Conservation (phyloP, 2,888 invertebrate genomes). For the Heliconius charithonia region DNA sequence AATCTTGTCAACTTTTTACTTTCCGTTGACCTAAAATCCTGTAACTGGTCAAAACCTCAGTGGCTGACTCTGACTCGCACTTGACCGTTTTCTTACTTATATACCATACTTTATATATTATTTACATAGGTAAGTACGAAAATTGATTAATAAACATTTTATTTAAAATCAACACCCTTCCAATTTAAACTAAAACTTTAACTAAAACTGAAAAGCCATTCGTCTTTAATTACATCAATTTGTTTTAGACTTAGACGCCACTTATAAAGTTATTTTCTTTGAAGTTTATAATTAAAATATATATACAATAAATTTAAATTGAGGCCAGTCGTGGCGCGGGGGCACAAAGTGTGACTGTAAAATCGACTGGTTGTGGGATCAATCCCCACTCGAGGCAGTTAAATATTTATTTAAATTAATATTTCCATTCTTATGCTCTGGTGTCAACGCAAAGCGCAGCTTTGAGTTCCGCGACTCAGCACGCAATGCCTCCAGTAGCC, state of each 20-base stretch:
- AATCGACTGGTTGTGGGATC: no score
- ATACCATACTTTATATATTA: neutral
- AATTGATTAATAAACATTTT: conserved; percentile 15
- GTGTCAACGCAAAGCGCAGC: no score
- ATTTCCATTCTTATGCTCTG: no score
- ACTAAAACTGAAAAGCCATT: conserved; percentile 41
- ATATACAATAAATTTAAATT: neutral
- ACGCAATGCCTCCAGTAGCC: no score
- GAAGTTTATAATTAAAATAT: conserved; percentile 31
- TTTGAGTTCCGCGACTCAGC: no score
- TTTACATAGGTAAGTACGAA: conserved; percentile 5
- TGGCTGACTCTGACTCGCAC: neutral
- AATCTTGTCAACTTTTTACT: no score
- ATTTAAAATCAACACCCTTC: conserved; percentile 36
- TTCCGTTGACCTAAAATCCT: no score
- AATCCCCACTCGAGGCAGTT: no score
- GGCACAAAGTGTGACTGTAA: no score
- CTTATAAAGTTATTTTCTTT: conserved; percentile 45
- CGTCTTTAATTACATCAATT: conserved; percentile 46
- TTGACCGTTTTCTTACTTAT: neutral
- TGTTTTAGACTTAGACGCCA: conserved; percentile 39
- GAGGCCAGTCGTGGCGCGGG: no score
- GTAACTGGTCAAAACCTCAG: no score
- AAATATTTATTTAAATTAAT: no score
- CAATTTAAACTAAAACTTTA: conserved; percentile 40